These are phyloP conservation scores for Stenolophus ochropezus DNA, from an alignment of 2,888 invertebrate species.

Conservation along the genomic window DNA sequence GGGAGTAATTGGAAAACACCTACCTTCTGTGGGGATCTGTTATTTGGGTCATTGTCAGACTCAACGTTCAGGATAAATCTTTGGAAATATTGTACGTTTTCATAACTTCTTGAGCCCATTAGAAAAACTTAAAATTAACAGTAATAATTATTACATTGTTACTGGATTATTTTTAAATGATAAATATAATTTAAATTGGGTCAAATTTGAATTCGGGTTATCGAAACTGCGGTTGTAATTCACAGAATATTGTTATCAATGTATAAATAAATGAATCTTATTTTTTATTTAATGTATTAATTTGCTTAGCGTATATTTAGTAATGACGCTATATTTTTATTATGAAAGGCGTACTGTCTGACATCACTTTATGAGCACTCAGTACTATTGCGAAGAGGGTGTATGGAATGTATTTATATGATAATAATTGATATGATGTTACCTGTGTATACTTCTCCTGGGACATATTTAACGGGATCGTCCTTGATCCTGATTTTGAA, in stretches of 20 bases:
- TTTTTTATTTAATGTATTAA: no score
- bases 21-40: conserved; percentile 76
- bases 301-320: no score
- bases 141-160: background rate
- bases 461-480: conserved; percentile 86
- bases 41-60: conserved; percentile 74
- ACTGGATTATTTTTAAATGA: background rate
- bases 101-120: conserved; percentile 80
- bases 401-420: no score
- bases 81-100: conserved; percentile 84
- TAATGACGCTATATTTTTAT: no score
- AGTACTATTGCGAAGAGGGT: no score
- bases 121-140: conserved; percentile 76
- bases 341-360: no score
- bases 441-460: conserved; percentile 89
- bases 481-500: conserved; percentile 88
- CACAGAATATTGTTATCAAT: background rate
- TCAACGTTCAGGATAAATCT: conserved; percentile 87
- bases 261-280: no score
- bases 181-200: background rate
- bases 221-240: background rate
- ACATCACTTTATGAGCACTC: no score
- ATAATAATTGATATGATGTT: conserved; percentile 53
- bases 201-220: background rate
- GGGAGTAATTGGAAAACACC: conserved; percentile 84